Evolutionary conservation across 2,797 vertebrate species (phyloP).

Genomic region (Syngnathus acus): DNA sequence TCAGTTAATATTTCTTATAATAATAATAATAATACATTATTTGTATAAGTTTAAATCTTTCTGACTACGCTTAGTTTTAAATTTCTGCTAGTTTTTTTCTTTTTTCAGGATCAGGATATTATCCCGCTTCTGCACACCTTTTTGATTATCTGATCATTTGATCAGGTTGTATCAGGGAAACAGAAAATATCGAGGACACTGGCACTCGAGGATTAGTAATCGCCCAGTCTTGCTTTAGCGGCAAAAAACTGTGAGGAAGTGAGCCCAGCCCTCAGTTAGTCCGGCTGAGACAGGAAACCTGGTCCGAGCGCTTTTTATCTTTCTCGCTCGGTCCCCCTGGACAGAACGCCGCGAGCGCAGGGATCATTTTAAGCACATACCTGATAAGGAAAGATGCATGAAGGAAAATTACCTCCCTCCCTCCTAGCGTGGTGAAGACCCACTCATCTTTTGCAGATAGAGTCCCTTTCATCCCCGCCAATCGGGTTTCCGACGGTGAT

Average conservation of each 20-base stretch:
- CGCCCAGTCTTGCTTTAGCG: slow-evolving; percentile 64
- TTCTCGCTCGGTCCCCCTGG: slow-evolving; percentile 68
- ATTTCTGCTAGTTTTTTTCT: too few relatives aligned
- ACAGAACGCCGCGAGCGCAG: slow-evolving; percentile 76
- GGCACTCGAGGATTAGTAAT: too few relatives aligned
- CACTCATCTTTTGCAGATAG: slow-evolving; percentile 63
- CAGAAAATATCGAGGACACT: too few relatives aligned
- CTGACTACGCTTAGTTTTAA: too few relatives aligned
- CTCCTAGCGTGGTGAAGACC: slow-evolving; percentile 44
- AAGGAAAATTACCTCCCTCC: slow-evolving; percentile 79
- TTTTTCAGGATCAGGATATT: too few relatives aligned
- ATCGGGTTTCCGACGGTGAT: slow-evolving; percentile 61
- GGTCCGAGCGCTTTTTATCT: slow-evolving; percentile 92
- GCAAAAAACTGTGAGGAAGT: slow-evolving; percentile 54
- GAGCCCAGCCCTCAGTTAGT: slow-evolving; percentile 48
- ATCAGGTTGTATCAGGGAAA: too few relatives aligned
- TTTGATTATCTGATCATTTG: too few relatives aligned
- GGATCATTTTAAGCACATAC: slow-evolving; percentile 88
- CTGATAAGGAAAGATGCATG: slow-evolving; percentile 83
- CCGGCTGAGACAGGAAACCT: slow-evolving; percentile 82
- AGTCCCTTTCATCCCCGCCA: slow-evolving; percentile 60
- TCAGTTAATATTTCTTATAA: too few relatives aligned
- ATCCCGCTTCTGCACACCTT: too few relatives aligned
- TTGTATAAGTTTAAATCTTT: too few relatives aligned
- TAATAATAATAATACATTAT: too few relatives aligned